Percentiles rank a stretch among this genome's conserved stretches.
Conservation (phyloP, 2,113 vertebrate species). For the Patagioenas fasciata region DNA sequence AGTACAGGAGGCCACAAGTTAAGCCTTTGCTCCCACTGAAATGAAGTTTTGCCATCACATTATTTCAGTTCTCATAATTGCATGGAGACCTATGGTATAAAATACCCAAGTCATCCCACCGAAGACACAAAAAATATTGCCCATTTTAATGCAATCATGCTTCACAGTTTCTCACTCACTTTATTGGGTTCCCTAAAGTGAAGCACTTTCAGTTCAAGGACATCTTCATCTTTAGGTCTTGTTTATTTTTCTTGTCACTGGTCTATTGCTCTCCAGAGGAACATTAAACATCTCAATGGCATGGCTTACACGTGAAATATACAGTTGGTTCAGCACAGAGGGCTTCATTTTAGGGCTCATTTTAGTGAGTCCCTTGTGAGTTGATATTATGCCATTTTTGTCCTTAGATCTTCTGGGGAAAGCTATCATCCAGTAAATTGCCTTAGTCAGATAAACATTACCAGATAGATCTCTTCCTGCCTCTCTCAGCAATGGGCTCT, state of each 20-base stretch:
- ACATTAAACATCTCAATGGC: constrained; percentile 59
- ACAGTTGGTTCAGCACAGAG: constrained; percentile 51
- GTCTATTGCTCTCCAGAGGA: constrained; percentile 61
- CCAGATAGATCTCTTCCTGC: constrained; percentile 55
- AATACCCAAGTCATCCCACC: not conserved
- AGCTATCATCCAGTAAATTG: constrained; percentile 69
- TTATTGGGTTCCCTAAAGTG: constrained; percentile 52
- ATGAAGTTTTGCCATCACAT: not conserved
- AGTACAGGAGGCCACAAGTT: not conserved
- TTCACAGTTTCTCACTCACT: constrained; percentile 40
- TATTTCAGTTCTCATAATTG: not conserved
- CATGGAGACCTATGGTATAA: not conserved
- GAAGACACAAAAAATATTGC: constrained; percentile 33
- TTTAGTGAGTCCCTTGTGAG: constrained; percentile 48
- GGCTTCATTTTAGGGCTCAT: constrained; percentile 60
- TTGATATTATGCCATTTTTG: constrained; percentile 64
- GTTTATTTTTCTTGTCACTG: constrained; percentile 72
- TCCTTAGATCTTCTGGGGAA: constrained; percentile 62
- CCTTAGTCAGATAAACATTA: constrained; percentile 63
- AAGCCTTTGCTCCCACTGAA: not conserved
- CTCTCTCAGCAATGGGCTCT: constrained; percentile 41
- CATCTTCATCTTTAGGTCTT: constrained; percentile 66
- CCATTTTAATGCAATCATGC: constrained; percentile 37
- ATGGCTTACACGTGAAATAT: constrained; percentile 53
- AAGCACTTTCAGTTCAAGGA: constrained; percentile 65